Evolutionary conservation across 2,113 vertebrate species (phyloP).

Genomic region (Thomomys bottae): DNA sequence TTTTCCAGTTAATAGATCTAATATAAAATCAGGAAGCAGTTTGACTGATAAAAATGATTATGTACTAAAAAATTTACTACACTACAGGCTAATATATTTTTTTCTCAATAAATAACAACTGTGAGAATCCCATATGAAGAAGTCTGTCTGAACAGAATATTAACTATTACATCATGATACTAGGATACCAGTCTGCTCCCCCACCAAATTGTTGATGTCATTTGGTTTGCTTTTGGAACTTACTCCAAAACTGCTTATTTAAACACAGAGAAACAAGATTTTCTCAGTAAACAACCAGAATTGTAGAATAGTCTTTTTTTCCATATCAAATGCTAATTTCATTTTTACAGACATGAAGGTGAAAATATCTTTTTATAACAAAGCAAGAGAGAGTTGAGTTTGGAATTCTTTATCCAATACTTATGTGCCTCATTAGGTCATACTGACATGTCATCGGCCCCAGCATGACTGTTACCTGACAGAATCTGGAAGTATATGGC

Average conservation of each 20-base stretch:
- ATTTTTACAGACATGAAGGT: constrained; percentile 1
- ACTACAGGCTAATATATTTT: constrained; percentile 23
- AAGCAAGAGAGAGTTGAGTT: not conserved
- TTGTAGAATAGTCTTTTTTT: not conserved
- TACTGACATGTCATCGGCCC: not conserved
- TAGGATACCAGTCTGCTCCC: not conserved
- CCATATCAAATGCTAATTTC: not conserved
- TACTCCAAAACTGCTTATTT: constrained; percentile 26
- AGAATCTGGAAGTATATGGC: not conserved
- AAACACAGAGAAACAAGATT: not conserved
- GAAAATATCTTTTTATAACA: not conserved
- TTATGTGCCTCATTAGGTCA: not conserved
- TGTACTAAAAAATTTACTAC: constrained; percentile 44
- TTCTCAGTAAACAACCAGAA: not conserved
- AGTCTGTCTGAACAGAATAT: not conserved
- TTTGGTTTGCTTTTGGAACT: constrained; percentile 25
- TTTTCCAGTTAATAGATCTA: constrained; percentile 39
- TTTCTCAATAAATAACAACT: constrained; percentile 21
- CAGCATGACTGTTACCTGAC: not conserved
- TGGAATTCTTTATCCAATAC: not conserved
- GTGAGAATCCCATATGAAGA: constrained; percentile 10
- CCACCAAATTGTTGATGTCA: not conserved
- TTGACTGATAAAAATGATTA: constrained; percentile 44
- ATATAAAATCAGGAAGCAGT: constrained; percentile 49
- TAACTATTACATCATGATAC: not conserved